Conservation (phyloP, 2,113 vertebrate species). For the Heloderma charlesbogerti region DNA sequence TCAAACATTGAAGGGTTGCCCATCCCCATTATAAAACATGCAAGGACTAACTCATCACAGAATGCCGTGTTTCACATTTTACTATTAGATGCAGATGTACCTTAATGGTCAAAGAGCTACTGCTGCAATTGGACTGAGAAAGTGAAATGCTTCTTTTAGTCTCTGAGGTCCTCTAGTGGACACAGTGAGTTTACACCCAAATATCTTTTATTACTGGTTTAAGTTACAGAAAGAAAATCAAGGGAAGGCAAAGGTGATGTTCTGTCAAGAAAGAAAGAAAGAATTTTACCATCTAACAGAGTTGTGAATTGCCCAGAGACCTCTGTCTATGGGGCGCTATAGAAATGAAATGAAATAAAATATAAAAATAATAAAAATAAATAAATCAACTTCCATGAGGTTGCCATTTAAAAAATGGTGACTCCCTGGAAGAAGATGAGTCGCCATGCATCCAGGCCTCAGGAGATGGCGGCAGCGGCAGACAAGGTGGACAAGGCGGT, state of each 20-base stretch:
- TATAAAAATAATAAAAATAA: too few species aligned
- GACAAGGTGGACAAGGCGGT: too few species aligned
- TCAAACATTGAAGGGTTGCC: neutral
- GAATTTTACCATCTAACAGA: neutral
- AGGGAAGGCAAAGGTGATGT: neutral
- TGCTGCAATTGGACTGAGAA: neutral
- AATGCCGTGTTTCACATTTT: neutral
- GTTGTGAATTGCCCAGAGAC: too few species aligned
- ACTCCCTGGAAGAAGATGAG: too few species aligned
- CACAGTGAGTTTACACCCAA: constrained; percentile 22
- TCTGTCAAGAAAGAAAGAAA: too few species aligned
- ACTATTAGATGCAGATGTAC: neutral
- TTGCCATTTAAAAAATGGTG: too few species aligned
- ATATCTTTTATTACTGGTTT: neutral
- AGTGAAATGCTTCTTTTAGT: constrained; percentile 40
- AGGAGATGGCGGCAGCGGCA: too few species aligned
- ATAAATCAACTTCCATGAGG: too few species aligned
- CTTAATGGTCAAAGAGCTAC: neutral
- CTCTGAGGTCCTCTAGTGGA: constrained; percentile 74
- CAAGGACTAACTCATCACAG: neutral
- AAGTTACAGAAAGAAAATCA: neutral
- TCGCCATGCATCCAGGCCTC: too few species aligned
- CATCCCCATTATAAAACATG: neutral
- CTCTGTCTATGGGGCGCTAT: too few species aligned
- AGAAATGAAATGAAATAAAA: too few species aligned